These are phyloP conservation scores for Mionectes macconnelli DNA, from an alignment of 2,113 vertebrate genomes.

Conservation along the genomic window DNA sequence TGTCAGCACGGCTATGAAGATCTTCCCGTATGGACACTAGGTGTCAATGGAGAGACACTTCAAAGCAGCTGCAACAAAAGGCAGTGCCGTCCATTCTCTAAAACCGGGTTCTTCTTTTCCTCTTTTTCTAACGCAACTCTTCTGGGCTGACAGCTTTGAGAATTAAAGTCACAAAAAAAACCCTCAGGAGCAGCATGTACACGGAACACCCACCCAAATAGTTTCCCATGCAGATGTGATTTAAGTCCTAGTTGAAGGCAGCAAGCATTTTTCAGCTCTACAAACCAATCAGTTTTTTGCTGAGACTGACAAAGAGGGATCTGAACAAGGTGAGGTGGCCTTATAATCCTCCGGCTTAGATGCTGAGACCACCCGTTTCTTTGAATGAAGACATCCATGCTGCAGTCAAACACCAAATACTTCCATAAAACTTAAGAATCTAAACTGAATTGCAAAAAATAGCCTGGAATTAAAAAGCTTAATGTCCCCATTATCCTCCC, in stretches of 20 bases:
- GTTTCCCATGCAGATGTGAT: neutral
- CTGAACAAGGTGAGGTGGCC: neutral
- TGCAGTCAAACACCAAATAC: neutral
- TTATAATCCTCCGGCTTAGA: neutral
- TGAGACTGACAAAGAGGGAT: neutral
- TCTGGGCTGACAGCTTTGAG: neutral
- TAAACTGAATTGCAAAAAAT: neutral
- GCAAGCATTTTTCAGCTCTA: neutral
- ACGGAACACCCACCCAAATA: neutral
- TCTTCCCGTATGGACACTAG: slow-evolving; percentile 32
- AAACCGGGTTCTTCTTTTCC: neutral
- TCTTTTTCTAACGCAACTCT: neutral
- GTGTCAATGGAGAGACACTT: slow-evolving; percentile 62
- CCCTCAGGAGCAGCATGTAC: neutral
- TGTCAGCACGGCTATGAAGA: neutral
- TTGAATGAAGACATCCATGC: neutral
- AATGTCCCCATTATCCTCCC: neutral
- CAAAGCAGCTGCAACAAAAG: slow-evolving; percentile 20
- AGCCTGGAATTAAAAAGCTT: neutral
- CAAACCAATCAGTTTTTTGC: neutral
- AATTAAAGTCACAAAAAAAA: neutral
- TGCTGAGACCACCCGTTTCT: neutral
- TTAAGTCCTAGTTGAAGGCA: neutral
- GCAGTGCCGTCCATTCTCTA: neutral
- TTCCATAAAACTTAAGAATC: neutral